Evolutionary conservation across 2,797 vertebrate genomes (phyloP), one percentile per base, ranked within the genome.

Genomic region (Cichlasoma orientale): DNA sequence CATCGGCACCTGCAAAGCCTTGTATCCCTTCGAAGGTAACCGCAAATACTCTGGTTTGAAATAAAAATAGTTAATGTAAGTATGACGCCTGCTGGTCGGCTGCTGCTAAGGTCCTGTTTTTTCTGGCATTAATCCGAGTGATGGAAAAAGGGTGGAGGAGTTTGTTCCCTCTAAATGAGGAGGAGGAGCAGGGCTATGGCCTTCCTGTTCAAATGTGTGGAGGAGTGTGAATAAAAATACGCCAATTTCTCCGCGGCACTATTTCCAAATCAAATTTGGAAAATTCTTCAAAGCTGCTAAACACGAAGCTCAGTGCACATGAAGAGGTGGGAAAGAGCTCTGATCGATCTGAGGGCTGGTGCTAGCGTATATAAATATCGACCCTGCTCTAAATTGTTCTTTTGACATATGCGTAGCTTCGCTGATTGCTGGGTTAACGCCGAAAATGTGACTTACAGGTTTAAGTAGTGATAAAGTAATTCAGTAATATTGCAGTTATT

Each of bases 11-110:
- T 99, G 98, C 94, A 99, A 98, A 95, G 98, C 98, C 0, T 93
- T 99, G 80, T 99, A 99, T 87, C 96, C 97, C 0, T 99, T 99
- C 56, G 98, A 99, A 96, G 98, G 98, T 98, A 92, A 78, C 56
- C 1, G 3, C n/a, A 13, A 10, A n/a, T 0, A 1, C 5, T 31
- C 10, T 38, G 7, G n/a, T 38, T 44, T 23, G 5, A 27, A 44
- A 41, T 23, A 12, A 41, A 41, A 56, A 50, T 1, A 3, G 7
- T 29, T 29, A 2, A 3, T n/a, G 5, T 52, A 21, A 52, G 44
- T 27, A 7, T 29, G 10, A 38, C 4, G 59, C 58, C 36, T 56
- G 25, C 16, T 29, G 3, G 44, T 55, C 56, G 1, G 44, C 27
- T 53, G 52, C 76, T 13, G 59, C 23, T 25, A 3, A 52, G 14